Conservation (phyloP, 2,797 vertebrate genomes). For the Aeoliscus strigatus region DNA sequence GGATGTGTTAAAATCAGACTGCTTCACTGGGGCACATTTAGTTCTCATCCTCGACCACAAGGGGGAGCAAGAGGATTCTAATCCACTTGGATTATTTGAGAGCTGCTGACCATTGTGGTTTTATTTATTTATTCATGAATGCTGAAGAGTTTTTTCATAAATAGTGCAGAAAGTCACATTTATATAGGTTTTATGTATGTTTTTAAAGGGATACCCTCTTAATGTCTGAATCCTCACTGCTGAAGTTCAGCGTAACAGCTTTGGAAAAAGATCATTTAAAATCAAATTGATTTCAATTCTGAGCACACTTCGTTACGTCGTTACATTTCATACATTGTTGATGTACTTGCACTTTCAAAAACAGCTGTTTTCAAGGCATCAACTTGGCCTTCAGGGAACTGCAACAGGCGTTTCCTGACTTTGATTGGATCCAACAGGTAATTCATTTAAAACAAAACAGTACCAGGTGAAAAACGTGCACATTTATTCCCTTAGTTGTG, state of each 20-base stretch:
- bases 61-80: constrained; percentile 50
- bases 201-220: no score
- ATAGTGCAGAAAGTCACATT: no score
- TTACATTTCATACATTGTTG: no score
- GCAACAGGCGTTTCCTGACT: not conserved
- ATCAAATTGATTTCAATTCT: not conserved
- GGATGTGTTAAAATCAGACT: not conserved
- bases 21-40: constrained; percentile 30
- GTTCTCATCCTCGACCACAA: constrained; percentile 50
- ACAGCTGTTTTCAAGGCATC: not conserved
- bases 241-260: constrained; percentile 27
- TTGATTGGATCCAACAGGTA: no score
- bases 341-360: no score
- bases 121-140: no score
- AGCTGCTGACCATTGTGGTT: not conserved
- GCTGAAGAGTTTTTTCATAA: no score
- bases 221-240: constrained; percentile 16
- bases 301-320: no score
- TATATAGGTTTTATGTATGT: no score
- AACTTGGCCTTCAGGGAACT: not conserved
- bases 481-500: no score
- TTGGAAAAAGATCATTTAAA: not conserved
- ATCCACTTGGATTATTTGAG: constrained; percentile 30
- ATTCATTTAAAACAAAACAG: no score
- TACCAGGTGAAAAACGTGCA: no score